A percentile compares a stretch with the other conserved stretches of the same genome.
These are phyloP conservation scores for Hypomecis punctinalis DNA, from an alignment of 2,888 invertebrate genomes.

Conservation along the genomic window DNA sequence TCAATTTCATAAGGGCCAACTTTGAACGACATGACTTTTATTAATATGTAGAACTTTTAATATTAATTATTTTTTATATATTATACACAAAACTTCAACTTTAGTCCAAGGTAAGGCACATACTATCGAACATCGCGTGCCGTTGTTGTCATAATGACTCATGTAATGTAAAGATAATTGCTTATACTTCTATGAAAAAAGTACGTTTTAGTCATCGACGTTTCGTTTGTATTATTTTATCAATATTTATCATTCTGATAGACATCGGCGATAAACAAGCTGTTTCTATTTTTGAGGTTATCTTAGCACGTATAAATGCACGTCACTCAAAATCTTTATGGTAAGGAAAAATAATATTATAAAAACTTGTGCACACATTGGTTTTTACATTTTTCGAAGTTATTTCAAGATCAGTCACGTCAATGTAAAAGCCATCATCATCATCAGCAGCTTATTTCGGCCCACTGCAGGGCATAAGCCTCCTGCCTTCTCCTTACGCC, in stretches of 20 bases:
- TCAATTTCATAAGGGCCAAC: slow-evolving; percentile 31
- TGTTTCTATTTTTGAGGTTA: slow-evolving; percentile 6
- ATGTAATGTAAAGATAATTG: slow-evolving; percentile 40
- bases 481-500: no score
- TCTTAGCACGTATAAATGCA: not conserved
- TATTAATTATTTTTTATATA: slow-evolving; percentile 7
- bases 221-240: slow-evolving; percentile 33
- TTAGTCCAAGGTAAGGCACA: slow-evolving; percentile 26
- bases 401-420: no score
- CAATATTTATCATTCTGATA: slow-evolving; percentile 18
- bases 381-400: no score
- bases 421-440: no score
- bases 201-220: slow-evolving; percentile 37
- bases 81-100: slow-evolving; percentile 23
- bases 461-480: no score
- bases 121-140: slow-evolving; percentile 34
- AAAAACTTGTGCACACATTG: no score
- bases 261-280: slow-evolving; percentile 5
- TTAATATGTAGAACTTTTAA: not conserved
- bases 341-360: no score
- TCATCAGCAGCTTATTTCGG: no score
- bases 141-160: slow-evolving; percentile 36
- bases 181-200: slow-evolving; percentile 36
- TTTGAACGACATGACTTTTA: slow-evolving; percentile 26
- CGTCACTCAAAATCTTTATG: not conserved